These are phyloP conservation scores for Siniperca scherzeri DNA, from an alignment of 2,797 vertebrate genomes.

Conservation along the genomic window DNA sequence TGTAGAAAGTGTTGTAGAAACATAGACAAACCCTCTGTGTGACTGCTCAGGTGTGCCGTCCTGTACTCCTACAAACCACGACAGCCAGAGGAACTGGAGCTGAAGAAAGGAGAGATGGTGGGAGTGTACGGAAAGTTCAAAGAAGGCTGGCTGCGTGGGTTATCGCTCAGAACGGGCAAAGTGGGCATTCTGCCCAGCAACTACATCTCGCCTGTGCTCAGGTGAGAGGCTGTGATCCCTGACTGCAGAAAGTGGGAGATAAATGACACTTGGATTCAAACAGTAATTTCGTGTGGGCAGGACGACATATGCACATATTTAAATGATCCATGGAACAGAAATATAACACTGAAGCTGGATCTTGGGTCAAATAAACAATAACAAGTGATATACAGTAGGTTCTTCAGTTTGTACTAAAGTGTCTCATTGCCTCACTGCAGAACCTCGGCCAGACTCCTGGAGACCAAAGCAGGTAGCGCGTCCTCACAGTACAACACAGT, in stretches of 20 bases:
- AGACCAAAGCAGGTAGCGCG: conserved; percentile 86
- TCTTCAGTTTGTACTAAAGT: conserved; percentile 13
- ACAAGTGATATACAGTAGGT: background rate
- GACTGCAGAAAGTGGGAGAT: conserved; percentile 37
- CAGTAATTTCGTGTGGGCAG: conserved; percentile 37
- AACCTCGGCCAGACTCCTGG: conserved; percentile 90
- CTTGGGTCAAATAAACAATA: conserved; percentile 11
- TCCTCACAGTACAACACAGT: conserved; percentile 78
- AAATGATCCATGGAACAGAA: conserved; percentile 17
- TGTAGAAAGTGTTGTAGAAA: background rate
- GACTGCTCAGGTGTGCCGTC: conserved; percentile 88
- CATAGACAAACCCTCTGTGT: background rate
- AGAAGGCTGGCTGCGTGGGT: conserved; percentile 94
- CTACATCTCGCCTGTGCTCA: conserved; percentile 93
- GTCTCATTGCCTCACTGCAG: conserved; percentile 78
- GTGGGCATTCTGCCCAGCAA: conserved; percentile 93
- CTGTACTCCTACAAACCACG: conserved; percentile 91
- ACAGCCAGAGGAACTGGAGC: conserved; percentile 91
- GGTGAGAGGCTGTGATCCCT: conserved; percentile 81
- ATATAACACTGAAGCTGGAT: conserved; percentile 5
- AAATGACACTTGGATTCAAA: conserved; percentile 52
- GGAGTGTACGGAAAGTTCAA: conserved; percentile 93
- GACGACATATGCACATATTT: conserved; percentile 15
- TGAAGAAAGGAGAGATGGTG: conserved; percentile 95
- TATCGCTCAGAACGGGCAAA: conserved; percentile 94